Evolutionary conservation across 2,888 invertebrate genomes (phyloP).

Genomic region (Tanypteryx hageni): DNA sequence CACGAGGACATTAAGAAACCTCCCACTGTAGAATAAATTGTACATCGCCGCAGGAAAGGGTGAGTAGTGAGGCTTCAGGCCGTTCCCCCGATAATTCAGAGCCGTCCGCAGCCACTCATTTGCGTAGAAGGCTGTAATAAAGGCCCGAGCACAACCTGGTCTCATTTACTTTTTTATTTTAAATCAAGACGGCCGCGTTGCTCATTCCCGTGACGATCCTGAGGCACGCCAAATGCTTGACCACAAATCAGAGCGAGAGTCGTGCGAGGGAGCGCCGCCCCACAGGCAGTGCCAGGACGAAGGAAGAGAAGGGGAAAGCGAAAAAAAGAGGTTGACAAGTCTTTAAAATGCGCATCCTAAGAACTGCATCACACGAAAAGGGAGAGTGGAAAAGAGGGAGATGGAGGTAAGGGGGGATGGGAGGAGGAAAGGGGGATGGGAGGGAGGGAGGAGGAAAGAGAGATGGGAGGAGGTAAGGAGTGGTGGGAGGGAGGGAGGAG

Average conservation of each 20-base stretch:
- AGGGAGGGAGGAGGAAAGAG: background rate
- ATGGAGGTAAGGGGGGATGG: background rate
- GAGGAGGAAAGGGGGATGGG: background rate
- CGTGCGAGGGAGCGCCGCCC: too few relatives aligned
- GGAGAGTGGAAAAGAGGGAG: background rate
- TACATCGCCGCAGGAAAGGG: too few relatives aligned
- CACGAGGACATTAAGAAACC: too few relatives aligned
- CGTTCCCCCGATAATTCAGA: too few relatives aligned
- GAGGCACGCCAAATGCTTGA: background rate
- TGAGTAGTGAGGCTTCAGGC: too few relatives aligned
- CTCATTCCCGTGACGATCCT: background rate
- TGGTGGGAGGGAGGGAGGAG: background rate
- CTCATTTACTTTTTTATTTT: background rate
- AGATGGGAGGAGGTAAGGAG: background rate
- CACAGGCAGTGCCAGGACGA: background rate
- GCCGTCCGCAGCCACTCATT: too few relatives aligned
- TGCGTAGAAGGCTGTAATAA: too few relatives aligned
- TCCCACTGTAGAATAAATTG: too few relatives aligned
- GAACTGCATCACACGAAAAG: conserved; percentile 6
- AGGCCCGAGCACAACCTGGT: too few relatives aligned
- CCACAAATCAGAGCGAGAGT: too few relatives aligned
- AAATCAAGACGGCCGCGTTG: conserved; percentile 31
- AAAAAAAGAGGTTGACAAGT: conserved; percentile 25
- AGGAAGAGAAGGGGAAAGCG: background rate
- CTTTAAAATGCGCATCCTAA: conserved; percentile 31